Conservation (phyloP, 2,888 invertebrate species). For the Sylvicola fuscatus region DNA sequence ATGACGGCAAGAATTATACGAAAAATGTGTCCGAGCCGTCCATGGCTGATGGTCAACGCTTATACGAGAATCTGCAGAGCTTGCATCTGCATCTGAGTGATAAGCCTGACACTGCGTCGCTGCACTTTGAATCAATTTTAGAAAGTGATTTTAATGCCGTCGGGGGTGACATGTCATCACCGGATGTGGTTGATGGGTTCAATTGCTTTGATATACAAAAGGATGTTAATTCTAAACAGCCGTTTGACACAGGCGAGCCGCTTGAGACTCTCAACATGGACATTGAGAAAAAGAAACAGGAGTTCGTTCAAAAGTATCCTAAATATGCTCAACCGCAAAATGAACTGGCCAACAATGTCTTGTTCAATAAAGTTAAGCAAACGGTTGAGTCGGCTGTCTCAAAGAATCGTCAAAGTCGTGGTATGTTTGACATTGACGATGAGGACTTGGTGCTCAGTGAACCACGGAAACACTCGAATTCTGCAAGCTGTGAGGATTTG, state of each 20-base stretch:
- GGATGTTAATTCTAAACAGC: constrained; percentile 20
- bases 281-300: constrained; percentile 15
- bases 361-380: constrained; percentile 24
- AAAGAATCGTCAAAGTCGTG: constrained; percentile 7
- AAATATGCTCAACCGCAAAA: constrained; percentile 9
- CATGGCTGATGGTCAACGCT: constrained; percentile 5
- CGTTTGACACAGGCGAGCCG: constrained; percentile 15
- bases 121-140: constrained; percentile 24
- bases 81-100: constrained; percentile 6
- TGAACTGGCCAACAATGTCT: constrained; percentile 22
- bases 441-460: constrained; percentile 4
- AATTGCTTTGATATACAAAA: constrained; percentile 24
- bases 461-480: constrained; percentile 34
- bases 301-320: constrained; percentile 9
- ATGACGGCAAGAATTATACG: not conserved
- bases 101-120: constrained; percentile 20
- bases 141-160: constrained; percentile 20
- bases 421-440: constrained; percentile 6
- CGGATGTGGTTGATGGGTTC: constrained; percentile 24
- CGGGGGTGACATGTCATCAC: constrained; percentile 16
- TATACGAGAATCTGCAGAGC: constrained; percentile 6
- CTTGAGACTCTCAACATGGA: constrained; percentile 17
- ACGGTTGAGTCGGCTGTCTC: constrained; percentile 18
- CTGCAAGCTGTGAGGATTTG: constrained; percentile 80
- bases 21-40: constrained; percentile 3